A percentile compares a stretch with the other conserved stretches of the same genome.
These are phyloP conservation scores for Nemotelus nigrinus DNA, from an alignment of 2,888 invertebrate genomes.

Conservation along the genomic window DNA sequence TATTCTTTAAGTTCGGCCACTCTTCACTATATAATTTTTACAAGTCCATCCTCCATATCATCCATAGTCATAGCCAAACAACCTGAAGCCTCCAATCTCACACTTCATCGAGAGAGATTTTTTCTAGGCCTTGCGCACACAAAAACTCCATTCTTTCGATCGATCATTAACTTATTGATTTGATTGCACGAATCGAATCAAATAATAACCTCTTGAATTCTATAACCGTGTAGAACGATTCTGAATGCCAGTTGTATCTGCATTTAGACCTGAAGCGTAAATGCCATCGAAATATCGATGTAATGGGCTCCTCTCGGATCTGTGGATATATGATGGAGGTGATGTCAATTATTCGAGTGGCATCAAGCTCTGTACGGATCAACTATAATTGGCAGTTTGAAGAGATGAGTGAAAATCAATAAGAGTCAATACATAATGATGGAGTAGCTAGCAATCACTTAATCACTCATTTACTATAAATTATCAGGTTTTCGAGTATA, in stretches of 20 bases:
- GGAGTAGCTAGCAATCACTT: slow-evolving; percentile 44
- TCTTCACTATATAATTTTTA: too few species aligned
- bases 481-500: not conserved
- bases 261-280: too few species aligned
- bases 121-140: not conserved
- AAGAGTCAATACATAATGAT: slow-evolving; percentile 40
- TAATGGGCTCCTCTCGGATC: not conserved
- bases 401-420: slow-evolving; percentile 43
- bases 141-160: slow-evolving; percentile 8
- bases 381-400: slow-evolving; percentile 41
- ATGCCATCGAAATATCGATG: slow-evolving; percentile 1
- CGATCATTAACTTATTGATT: slow-evolving; percentile 44
- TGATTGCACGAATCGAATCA: slow-evolving; percentile 42
- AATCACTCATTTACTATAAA: slow-evolving; percentile 34
- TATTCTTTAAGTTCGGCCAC: too few species aligned
- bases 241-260: not conserved
- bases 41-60: too few species aligned
- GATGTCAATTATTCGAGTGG: slow-evolving; percentile 37
- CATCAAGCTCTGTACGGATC: slow-evolving; percentile 34
- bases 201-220: slow-evolving; percentile 34
- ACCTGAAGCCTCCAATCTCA: not conserved
- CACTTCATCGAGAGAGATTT: too few species aligned
- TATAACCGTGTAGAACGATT: slow-evolving; percentile 23
- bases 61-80: not conserved
- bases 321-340: slow-evolving; percentile 12